phyloP scores from a whole-genome alignment of 2,888 invertebrate species.

The Ormyrus thymus region DNA sequence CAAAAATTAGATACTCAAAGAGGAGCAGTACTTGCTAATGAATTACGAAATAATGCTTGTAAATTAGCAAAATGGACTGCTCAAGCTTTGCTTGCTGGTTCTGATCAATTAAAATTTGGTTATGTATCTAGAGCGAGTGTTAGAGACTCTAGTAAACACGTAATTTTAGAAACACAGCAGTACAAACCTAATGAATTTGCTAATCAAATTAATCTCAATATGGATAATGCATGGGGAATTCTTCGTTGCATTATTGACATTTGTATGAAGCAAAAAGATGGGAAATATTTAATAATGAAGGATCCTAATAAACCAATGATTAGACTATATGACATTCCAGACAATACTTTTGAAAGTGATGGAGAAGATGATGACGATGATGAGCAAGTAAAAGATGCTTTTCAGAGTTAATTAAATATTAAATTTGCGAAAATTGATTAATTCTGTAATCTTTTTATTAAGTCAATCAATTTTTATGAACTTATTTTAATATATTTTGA shows the following conservation, averaged over 20 bases:
- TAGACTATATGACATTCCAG: conserved; percentile 97
- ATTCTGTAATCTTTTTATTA: too few species aligned
- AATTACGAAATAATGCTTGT: conserved; percentile 98
- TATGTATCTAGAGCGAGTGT: conserved; percentile 91
- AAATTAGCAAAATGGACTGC: conserved; percentile 99
- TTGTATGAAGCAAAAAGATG: conserved; percentile 97
- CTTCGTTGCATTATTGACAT: conserved; percentile 97
- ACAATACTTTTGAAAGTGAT: conserved; percentile 98
- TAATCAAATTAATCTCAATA: conserved; percentile 97
- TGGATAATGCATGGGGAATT: conserved; percentile 99
- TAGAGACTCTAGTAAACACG: conserved; percentile 83
- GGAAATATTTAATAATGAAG: conserved; percentile 98
- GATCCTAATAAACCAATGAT: conserved; percentile 99
- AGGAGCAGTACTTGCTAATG: conserved; percentile 98
- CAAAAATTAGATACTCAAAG: conserved; percentile 98
- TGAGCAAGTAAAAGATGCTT: conserved; percentile 71
- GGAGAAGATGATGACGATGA: conserved; percentile 89
- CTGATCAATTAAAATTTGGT: conserved; percentile 98
- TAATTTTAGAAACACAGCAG: conserved; percentile 97
- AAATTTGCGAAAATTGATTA: too few species aligned
- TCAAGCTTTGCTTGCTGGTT: conserved; percentile 86
- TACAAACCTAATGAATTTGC: conserved; percentile 99
- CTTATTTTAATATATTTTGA: too few species aligned
- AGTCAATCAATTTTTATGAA: too few species aligned
- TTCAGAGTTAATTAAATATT: conserved; percentile 58